phyloP scores from a whole-genome alignment of 2,888 invertebrate species.

The Acanthococcus lagerstroemiae region DNA sequence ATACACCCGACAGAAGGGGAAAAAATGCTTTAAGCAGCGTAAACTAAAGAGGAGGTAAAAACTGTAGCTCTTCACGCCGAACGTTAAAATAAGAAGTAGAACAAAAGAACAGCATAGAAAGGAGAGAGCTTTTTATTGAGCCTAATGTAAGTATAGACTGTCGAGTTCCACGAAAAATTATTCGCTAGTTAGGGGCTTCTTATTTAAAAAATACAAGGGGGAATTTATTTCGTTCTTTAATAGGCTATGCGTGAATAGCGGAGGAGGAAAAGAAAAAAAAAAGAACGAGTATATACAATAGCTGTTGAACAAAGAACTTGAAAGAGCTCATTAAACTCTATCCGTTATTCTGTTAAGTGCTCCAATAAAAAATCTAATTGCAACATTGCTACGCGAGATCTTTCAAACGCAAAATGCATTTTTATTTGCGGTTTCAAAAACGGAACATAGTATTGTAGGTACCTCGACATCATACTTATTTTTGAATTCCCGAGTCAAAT shows the following conservation, averaged over 20 bases:
- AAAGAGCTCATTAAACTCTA: conserved; percentile 26
- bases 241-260: background rate
- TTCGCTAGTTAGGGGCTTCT: conserved; percentile 15
- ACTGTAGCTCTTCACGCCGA: background rate
- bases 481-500: too few species aligned
- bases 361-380: background rate
- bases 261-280: too few species aligned
- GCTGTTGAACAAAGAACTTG: background rate
- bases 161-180: conserved; percentile 18
- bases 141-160: conserved; percentile 1
- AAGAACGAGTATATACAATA: background rate
- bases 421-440: background rate
- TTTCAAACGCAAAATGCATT: conserved; percentile 3
- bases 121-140: conserved; percentile 6
- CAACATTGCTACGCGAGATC: background rate
- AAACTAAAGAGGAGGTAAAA: background rate
- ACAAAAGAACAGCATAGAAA: background rate
- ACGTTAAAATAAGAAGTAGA: background rate
- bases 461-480: too few species aligned
- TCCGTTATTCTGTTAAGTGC: conserved; percentile 14
- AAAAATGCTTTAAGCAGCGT: background rate
- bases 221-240: conserved; percentile 2
- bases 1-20: background rate
- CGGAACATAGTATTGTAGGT: too few species aligned
- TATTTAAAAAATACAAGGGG: conserved; percentile 11